These are phyloP conservation scores for Trichomycterus rosablanca DNA, from an alignment of 2,113 vertebrate species.

Conservation along the genomic window DNA sequence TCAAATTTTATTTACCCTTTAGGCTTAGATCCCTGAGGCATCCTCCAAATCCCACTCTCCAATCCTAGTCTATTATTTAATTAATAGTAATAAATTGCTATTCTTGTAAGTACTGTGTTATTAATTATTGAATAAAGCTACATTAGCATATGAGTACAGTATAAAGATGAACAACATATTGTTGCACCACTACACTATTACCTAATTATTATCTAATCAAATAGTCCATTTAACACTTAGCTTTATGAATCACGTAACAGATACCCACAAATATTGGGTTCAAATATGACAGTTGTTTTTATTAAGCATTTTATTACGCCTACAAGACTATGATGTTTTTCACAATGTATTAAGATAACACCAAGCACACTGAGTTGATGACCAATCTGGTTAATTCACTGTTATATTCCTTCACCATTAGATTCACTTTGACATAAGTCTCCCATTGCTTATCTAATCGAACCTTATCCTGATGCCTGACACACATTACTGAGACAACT, in stretches of 20 bases:
- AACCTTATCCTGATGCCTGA: background rate
- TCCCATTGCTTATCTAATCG: constrained; percentile 9
- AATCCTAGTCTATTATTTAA: too few species aligned
- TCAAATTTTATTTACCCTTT: too few species aligned
- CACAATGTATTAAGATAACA: background rate
- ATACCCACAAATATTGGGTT: background rate
- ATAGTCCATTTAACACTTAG: background rate
- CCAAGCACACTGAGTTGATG: background rate
- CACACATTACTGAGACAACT: background rate
- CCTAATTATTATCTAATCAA: background rate
- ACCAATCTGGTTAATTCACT: too few species aligned
- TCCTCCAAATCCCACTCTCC: too few species aligned
- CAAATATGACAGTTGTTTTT: background rate
- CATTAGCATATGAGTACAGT: too few species aligned
- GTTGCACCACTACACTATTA: background rate
- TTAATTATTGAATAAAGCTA: too few species aligned
- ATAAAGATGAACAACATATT: background rate
- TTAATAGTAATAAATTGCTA: too few species aligned
- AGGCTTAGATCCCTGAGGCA: too few species aligned
- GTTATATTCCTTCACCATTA: constrained; percentile 9
- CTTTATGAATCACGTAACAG: too few species aligned
- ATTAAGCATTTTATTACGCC: background rate
- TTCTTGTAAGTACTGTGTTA: too few species aligned
- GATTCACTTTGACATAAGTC: constrained; percentile 2
- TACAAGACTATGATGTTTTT: background rate